Conservation (phyloP, 1,140 invertebrate genomes). For the Pararge aegeria region DNA sequence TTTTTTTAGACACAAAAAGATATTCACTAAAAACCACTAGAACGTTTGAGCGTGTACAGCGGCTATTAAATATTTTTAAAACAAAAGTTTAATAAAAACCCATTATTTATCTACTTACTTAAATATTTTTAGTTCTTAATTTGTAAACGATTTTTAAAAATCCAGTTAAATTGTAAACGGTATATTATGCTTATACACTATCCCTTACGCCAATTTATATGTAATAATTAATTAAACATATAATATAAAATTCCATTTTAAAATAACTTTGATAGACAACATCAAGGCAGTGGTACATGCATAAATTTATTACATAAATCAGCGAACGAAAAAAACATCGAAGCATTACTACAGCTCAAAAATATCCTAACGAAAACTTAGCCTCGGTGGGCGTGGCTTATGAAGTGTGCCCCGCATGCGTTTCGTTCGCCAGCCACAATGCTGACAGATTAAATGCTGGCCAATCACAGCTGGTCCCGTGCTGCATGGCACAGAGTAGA, state of each 20-base stretch:
- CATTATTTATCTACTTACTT: constrained; percentile 6
- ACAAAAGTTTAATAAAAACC: background rate
- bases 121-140: background rate
- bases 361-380: no score
- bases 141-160: constrained; percentile 11
- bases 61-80: background rate
- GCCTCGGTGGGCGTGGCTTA: no score
- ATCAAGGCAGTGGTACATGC: constrained; percentile 68
- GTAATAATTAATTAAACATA: constrained; percentile 39
- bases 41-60: constrained; percentile 9
- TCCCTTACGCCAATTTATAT: constrained; percentile 10
- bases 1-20: background rate
- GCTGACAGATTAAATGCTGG: no score
- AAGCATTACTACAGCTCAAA: no score
- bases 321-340: no score
- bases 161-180: constrained; percentile 9
- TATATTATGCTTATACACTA: constrained; percentile 14
- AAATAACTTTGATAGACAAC: constrained; percentile 54
- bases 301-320: constrained; percentile 50
- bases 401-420: no score
- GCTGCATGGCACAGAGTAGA: no score
- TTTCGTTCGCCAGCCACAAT: no score
- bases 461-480: no score
- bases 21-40: background rate
- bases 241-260: constrained; percentile 38